Evolutionary conservation across 2,888 invertebrate species (phyloP), one percentile per base, ranked within the genome.

Genomic region (Zonitis immaculata): DNA sequence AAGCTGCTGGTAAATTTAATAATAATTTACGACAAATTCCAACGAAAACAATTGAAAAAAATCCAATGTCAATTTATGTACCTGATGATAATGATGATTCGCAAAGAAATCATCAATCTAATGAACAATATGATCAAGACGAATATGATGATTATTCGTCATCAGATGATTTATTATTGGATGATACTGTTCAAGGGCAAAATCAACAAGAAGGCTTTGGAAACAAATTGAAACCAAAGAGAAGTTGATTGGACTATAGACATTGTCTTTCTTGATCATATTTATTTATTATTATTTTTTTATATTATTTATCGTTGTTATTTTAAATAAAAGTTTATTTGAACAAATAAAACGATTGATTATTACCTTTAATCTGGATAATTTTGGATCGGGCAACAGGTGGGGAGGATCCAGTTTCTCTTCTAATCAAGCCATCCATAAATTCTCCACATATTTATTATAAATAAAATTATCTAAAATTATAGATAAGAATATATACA

Each of bases 61-160:
- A 80, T 5, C 77, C 80, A 20, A 71, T 82, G 61, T 77, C 80
- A 61, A 82, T 83, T 67, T 83, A 80, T 60, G 81, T 76, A 1
- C 71, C 76, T 9, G 75, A 73, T 7, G 6, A 26, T 26, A 70
- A 73, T 12, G 62, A 66, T 43, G 62, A 64, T 25, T 62, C 63
- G 52, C 54, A 56, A n/a, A 49, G 56, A 18, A 43, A 44, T 16
- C 39, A 57, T 22, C 46, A 51, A 39, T 44, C 16, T 25, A 70
- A 72, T 5, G 30, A 14, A 11, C n/a, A 42, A n/a, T 60, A 62
- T 35, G 58, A 58, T 6, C 56, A 58, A 16, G n/a, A n/a, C n/a
- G 68, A 68, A 32, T 66, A 67, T 53, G 66, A 66, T 16, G 67
- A 70, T 50, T 62, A 65, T 57, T 59, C 59, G 22, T 61, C 65